Base-by-base conservation (phyloP, 2,888 invertebrate genomes). In the Malacosoma neustria region DNA sequence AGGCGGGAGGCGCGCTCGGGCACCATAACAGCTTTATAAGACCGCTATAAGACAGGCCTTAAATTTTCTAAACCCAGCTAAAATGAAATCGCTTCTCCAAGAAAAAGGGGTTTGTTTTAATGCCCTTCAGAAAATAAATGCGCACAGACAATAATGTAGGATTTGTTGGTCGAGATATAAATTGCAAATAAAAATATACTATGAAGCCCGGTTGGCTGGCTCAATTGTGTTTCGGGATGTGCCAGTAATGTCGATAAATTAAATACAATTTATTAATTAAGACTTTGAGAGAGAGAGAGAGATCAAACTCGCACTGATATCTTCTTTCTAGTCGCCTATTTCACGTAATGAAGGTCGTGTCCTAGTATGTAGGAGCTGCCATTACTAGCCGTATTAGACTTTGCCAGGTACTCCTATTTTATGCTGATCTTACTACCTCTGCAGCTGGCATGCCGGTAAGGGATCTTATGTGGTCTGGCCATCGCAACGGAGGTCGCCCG, bases 81-180 rank as follows among this genome's bases (percentile, higher is more conserved):
- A 81, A 85, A 84, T 84, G 79, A 73, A 80, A 84, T 76, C 76
- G 76, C 67, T 65, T 57, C 54, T 64, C 63, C 68, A 66, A 77
- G 80, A 82, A 84, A 84, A 82, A 80, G 82, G 84, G 81, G 79
- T 81, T 80, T 81, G 72, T 82, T 84, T 84, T 81, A 84, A 85
- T 77, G 76, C 82, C 84, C 76, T 77, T 84, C 77, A 71, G 70
- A 77, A 80, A 85, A 84, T 84, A 82, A 84, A 84, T 82, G 76
- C 70, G 56, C 67, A 65, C 68, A 73, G 81, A 85, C 84, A 84
- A 84, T 85, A 84, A 84, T 74, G 82, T 81, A 74, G 84, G 81
- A 84, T 84, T 79, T 76, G 64, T 57, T 66, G 67, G 61, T 60
- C 9, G 22, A 73, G 81, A 80, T 82, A 82, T 84, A 84, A 84